A percentile compares a stretch with the other conserved stretches of the same genome.
Conservation (phyloP, 35 echinoderm and acorn worm genomes). For the Patiria miniata region DNA sequence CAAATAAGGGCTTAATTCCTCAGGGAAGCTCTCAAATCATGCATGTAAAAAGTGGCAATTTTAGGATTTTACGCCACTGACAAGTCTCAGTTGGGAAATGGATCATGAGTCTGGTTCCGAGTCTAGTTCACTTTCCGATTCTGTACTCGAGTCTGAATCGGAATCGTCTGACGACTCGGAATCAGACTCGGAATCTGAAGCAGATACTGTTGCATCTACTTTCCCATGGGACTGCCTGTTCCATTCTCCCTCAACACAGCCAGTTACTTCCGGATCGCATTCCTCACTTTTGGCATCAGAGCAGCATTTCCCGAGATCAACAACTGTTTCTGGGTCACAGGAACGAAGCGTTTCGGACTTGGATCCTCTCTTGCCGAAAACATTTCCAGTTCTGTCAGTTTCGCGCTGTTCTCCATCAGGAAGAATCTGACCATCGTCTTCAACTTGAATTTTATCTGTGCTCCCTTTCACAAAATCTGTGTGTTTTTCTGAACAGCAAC, state of each 20-base stretch:
- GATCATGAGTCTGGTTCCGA: too few relatives aligned
- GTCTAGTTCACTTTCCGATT: too few relatives aligned
- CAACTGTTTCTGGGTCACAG: not conserved
- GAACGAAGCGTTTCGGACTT: not conserved
- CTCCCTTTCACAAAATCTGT: not conserved
- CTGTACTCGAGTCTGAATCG: conserved; percentile 1
- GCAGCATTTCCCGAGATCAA: not conserved
- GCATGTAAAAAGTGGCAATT: too few relatives aligned
- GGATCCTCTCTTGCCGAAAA: not conserved
- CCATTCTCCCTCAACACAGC: not conserved
- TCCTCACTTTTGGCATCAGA: not conserved
- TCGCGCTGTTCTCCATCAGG: not conserved
- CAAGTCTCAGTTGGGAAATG: not conserved
- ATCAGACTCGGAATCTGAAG: not conserved
- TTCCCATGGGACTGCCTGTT: too few relatives aligned
- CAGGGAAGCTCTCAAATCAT: too few relatives aligned
- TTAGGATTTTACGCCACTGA: not conserved
- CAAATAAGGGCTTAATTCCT: too few relatives aligned
- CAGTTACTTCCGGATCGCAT: not conserved
- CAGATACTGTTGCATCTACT: not conserved
- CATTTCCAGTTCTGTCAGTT: not conserved
- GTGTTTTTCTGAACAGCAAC: not conserved
- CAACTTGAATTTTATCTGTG: not conserved
- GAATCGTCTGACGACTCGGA: not conserved
- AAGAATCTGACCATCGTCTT: not conserved